Evolutionary conservation across 1,140 invertebrate genomes (phyloP).

Genomic region (Antheraea pernyi): DNA sequence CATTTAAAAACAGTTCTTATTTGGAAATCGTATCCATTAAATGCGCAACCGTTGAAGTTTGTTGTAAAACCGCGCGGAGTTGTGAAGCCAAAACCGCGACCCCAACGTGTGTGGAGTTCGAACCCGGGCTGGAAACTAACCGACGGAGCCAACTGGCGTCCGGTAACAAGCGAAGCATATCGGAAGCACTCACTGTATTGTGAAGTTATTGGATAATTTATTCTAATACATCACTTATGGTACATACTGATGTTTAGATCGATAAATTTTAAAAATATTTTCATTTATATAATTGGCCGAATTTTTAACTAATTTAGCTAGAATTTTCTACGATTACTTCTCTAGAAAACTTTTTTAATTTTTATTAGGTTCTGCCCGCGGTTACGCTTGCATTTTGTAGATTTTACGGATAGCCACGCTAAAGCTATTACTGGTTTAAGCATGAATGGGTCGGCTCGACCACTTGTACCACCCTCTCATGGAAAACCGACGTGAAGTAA

Average conservation of each 20-base stretch:
- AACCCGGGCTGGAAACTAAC: conserved; percentile 60
- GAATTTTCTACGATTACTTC: too few species aligned
- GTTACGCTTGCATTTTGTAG: too few species aligned
- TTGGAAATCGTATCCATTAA: background rate
- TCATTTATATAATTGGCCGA: too few species aligned
- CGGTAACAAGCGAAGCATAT: conserved; percentile 59
- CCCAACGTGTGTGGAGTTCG: conserved; percentile 68
- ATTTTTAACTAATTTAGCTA: too few species aligned
- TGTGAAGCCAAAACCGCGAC: conserved; percentile 13
- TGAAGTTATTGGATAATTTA: conserved; percentile 56
- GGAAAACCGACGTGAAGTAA: too few species aligned
- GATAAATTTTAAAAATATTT: background rate
- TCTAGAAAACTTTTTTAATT: too few species aligned
- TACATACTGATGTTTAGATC: background rate
- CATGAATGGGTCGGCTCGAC: too few species aligned
- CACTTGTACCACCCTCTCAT: too few species aligned
- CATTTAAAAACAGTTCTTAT: conserved; percentile 7
- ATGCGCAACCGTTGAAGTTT: background rate
- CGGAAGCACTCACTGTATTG: conserved; percentile 52
- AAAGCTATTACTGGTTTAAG: too few species aligned
- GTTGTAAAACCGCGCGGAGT: background rate
- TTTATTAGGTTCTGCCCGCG: too few species aligned
- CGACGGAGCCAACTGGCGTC: conserved; percentile 61
- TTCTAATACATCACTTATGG: conserved; percentile 44
- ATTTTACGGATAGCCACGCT: too few species aligned